Evolutionary conservation across 2,113 vertebrate species (phyloP).

Genomic region (Kryptolebias marmoratus): DNA sequence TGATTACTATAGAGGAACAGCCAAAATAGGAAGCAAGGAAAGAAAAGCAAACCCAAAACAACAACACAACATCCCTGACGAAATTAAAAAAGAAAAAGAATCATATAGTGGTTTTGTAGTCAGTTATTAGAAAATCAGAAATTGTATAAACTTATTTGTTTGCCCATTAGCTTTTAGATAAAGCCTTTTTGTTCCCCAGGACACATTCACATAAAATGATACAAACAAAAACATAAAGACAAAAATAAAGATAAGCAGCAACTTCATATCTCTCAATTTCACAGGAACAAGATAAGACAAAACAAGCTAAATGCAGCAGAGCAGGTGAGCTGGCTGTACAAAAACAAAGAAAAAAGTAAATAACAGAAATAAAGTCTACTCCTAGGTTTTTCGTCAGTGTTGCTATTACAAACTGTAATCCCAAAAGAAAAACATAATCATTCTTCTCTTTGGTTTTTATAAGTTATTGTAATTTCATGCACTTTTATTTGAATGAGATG

Average conservation of each 20-base stretch:
- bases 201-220: neutral
- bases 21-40: neutral
- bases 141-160: neutral
- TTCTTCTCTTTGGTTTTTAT: neutral
- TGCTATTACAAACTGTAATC: neutral
- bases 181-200: neutral
- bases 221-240: neutral
- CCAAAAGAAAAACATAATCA: neutral
- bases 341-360: neutral
- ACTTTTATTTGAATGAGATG: neutral
- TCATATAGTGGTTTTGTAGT: neutral
- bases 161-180: neutral
- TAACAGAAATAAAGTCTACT: neutral
- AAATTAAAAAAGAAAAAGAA: neutral
- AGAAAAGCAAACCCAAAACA: neutral
- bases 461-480: neutral
- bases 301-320: neutral
- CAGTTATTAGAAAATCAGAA: neutral
- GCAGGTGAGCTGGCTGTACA: neutral
- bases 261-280: neutral
- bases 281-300: neutral
- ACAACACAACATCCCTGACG: neutral
- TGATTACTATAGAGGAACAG: too few relatives aligned
- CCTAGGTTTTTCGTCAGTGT: neutral
- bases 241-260: neutral